Evolutionary conservation across 1,140 invertebrate species (phyloP), one percentile per base, ranked within the genome.

Genomic region (Drosophila azteca): DNA sequence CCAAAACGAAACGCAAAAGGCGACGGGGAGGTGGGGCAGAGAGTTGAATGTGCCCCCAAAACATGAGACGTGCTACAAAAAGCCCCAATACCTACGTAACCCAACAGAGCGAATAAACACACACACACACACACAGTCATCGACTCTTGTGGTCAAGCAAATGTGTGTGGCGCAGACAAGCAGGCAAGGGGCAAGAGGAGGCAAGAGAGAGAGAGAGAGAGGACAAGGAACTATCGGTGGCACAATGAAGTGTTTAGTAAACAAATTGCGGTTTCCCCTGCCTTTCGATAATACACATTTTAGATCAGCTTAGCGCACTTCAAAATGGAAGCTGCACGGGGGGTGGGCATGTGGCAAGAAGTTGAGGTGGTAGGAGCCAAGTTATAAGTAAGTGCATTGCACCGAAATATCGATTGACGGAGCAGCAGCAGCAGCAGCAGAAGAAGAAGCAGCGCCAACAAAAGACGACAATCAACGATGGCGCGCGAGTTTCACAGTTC

Each of bases 191-290:
- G 53, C 31, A 4, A 24, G 22, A 11, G 24, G 35, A 3, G 20
- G 53, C 31, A 22, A 5, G 24, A 20, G 8, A 31, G 29, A 31
- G 29, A 31, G 29, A 29, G 1, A 17, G 17, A 15, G 20, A 39
- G 48, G 59, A 52, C 11, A 39, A 39, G 35, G 35, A 11, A 4
- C 70, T 88, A 75, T 79, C 83, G 75, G 83, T 88, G 82, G 83
- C 84, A 88, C 84, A 83, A 87, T 83, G 79, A 87, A 87, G 84
- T 87, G 83, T 87, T 87, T 87, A 79, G 83, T 87, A 87, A 87
- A 87, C 83, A 87, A 87, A 87, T 87, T 87, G 83, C 72, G 83
- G 83, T 66, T 13, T 13, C 35, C 35, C 35, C 3, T 87, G 79
- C 64, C 83, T 87, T 80, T 89, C 72, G 68, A 84, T 82, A 88